Conservation (phyloP, 2,797 vertebrate genomes). For the Malurus leucopterus region DNA sequence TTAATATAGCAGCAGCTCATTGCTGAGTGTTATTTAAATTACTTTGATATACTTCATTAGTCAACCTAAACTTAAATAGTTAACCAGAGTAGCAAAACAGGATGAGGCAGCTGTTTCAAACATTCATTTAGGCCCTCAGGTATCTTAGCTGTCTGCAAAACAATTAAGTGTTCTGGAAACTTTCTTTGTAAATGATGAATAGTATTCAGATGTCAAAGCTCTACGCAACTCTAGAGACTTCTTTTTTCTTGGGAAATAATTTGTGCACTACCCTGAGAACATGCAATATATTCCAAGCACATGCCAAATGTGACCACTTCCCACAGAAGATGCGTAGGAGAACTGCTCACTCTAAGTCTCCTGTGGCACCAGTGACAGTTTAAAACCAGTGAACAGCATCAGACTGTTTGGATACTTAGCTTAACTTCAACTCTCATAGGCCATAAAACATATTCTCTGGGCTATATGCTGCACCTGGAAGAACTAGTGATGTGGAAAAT, state of each 20-base stretch:
- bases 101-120: slow-evolving; percentile 36
- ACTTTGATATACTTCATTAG: slow-evolving; percentile 25
- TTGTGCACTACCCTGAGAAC: neutral
- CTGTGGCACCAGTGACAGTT: neutral
- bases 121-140: neutral
- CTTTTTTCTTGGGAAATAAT: neutral
- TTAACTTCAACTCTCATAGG: neutral
- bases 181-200: slow-evolving; percentile 22
- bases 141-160: slow-evolving; percentile 14
- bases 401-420: neutral
- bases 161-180: slow-evolving; percentile 30
- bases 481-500: neutral
- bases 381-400: neutral
- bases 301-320: neutral
- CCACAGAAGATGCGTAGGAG: neutral
- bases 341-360: neutral
- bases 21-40: slow-evolving; percentile 20
- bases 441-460: neutral
- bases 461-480: neutral
- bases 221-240: neutral
- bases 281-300: neutral
- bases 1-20: neutral
- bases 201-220: neutral
- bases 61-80: neutral
- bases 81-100: slow-evolving; percentile 35